These are phyloP conservation scores for Tachina grossa DNA, from an alignment of 2,888 invertebrate species.

Conservation along the genomic window DNA sequence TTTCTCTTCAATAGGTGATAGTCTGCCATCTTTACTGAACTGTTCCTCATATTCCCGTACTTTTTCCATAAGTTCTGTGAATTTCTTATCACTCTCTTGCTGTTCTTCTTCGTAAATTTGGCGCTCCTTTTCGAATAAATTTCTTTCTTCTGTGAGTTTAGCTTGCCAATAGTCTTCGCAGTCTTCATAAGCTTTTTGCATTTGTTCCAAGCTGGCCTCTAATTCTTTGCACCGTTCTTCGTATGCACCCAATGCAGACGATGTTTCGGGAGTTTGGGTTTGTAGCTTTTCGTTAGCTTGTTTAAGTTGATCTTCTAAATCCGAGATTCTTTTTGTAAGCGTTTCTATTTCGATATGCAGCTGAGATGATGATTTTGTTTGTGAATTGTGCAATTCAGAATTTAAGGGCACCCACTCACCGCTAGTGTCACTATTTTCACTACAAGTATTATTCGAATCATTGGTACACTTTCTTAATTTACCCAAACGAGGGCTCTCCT, in stretches of 20 bases:
- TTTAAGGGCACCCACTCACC: conserved; percentile 83
- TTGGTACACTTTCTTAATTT: conserved; percentile 85
- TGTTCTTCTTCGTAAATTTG: conserved; percentile 88
- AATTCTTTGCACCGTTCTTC: conserved; percentile 86
- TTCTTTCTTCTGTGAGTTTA: conserved; percentile 91
- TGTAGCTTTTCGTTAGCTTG: conserved; percentile 65
- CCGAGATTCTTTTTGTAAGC: conserved; percentile 77
- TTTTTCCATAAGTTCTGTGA: conserved; percentile 88
- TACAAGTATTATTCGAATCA: conserved; percentile 82
- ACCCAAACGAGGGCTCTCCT: conserved; percentile 85
- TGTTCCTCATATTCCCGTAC: conserved; percentile 92
- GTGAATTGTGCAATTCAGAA: conserved; percentile 78
- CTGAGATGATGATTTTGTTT: conserved; percentile 56
- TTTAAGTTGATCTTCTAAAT: conserved; percentile 78
- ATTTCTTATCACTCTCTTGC: conserved; percentile 89
- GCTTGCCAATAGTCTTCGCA: conserved; percentile 94
- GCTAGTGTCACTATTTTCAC: conserved; percentile 81
- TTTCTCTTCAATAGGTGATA: conserved; percentile 91
- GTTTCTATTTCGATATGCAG: conserved; percentile 74
- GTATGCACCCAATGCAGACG: conserved; percentile 73
- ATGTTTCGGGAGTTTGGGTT: conserved; percentile 24
- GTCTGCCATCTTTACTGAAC: conserved; percentile 85
- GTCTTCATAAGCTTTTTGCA: conserved; percentile 90
- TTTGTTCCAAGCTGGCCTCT: conserved; percentile 88
- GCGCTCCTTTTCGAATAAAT: conserved; percentile 88